Evolutionary conservation across 2,113 vertebrate genomes (phyloP).

Genomic region (Oryzias javanicus): DNA sequence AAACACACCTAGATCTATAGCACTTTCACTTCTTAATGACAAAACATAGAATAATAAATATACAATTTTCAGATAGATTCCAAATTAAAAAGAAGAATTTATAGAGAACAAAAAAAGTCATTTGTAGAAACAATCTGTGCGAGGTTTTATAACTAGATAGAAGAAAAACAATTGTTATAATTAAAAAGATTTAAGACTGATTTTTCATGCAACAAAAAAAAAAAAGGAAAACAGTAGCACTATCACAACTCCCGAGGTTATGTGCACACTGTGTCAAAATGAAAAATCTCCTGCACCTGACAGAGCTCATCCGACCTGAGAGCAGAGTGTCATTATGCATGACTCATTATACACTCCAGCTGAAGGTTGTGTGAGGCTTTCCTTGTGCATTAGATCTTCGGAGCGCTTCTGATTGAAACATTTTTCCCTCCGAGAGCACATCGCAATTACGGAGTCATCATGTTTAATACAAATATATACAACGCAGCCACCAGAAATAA

Average conservation of each 20-base stretch:
- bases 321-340: slow-evolving; percentile 51
- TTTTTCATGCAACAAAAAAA: not conserved
- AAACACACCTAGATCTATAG: too few relatives aligned
- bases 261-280: slow-evolving; percentile 41
- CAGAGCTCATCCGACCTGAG: slow-evolving; percentile 54
- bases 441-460: slow-evolving; percentile 16
- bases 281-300: slow-evolving; percentile 58
- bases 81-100: not conserved
- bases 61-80: too few relatives aligned
- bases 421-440: slow-evolving; percentile 32
- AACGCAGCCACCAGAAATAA: slow-evolving; percentile 12
- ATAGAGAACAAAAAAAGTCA: not conserved
- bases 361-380: slow-evolving; percentile 27
- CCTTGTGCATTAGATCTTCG: slow-evolving; percentile 8
- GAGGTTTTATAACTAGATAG: too few relatives aligned
- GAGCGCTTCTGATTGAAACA: slow-evolving; percentile 27
- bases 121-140: not conserved
- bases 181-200: too few relatives aligned
- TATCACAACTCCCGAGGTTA: slow-evolving; percentile 27
- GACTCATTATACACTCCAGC: slow-evolving; percentile 51
- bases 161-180: too few relatives aligned
- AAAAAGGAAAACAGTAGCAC: slow-evolving; percentile 13
- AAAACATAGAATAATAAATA: too few relatives aligned
- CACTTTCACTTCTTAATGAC: too few relatives aligned
- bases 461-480: slow-evolving; percentile 24